Base-by-base conservation (phyloP, 1,140 invertebrate genomes). In the Hylyphantes graminicola region DNA sequence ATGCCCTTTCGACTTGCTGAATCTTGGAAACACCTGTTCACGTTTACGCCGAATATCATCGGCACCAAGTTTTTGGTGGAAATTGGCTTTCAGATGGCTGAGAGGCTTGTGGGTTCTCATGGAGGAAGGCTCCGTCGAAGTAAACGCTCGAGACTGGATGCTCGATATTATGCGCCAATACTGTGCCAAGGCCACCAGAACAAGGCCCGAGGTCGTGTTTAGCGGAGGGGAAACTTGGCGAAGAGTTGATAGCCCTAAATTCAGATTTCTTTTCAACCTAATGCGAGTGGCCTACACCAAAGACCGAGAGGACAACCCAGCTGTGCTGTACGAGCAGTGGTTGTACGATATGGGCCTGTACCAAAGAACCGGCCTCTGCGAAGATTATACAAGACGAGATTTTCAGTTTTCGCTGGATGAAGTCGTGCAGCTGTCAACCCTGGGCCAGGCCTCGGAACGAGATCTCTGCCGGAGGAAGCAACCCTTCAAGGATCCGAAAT, bases 281-380 rank as follows among this genome's bases (percentile, higher is more conserved):
- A 64, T 85, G 6, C 61, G 50, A 2, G 35, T 59, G n/a, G 54
- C 63, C 4, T 85, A 85, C 61, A 51, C 35, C 21, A 64, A 15
- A 48, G 70, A 75, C 7, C 68, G 80, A 61, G 35, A 70, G 12
- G 67, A 76, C 13, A 61, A 81, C 21, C 85, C 85, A 12, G 72
- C 78, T 48, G 64, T 85, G 1, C 21, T 85, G 9, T 81, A 59
- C 51, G 65, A 78, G 53, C 53, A 73, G 9, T 85, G 78, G 77
- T 12, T 85, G 5, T 85, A 81, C 50, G 85, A 85, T 63, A 75
- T 85, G n/a, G 85, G 85, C 35, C 0, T 85, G 8, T 85, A 68
- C 55, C 35, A 35, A 35, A 57, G 85, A 35, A 54, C 53, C 17
- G 57, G 61, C 63, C 35, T 72, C n/a, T 35, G 35, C 2, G 21